These are phyloP conservation scores for Piprites chloris DNA, from an alignment of 2,113 vertebrate species.

Conservation along the genomic window DNA sequence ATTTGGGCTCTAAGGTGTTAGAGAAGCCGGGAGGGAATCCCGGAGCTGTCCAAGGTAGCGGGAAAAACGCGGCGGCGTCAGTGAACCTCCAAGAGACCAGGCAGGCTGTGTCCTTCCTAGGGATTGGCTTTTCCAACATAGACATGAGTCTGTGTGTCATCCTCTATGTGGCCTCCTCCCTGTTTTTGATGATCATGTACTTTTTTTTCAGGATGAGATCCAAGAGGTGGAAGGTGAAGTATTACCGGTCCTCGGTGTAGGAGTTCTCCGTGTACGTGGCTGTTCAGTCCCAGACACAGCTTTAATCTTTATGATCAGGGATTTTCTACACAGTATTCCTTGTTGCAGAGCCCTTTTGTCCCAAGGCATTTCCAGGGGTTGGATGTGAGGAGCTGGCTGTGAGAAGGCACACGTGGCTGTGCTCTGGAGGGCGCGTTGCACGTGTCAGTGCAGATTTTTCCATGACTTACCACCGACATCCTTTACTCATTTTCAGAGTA, in stretches of 20 bases:
- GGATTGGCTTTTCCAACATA: constrained; percentile 86
- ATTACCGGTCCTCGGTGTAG: constrained; percentile 76
- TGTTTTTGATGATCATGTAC: constrained; percentile 93
- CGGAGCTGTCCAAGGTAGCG: neutral
- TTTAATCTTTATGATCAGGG: constrained; percentile 64
- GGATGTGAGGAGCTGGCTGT: neutral
- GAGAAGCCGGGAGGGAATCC: neutral
- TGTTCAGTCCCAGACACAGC: neutral
- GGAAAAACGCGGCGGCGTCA: neutral
- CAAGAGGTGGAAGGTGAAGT: constrained; percentile 80
- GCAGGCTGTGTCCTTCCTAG: constrained; percentile 73
- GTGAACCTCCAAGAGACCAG: neutral
- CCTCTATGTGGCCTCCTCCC: constrained; percentile 85
- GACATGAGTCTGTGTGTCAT: constrained; percentile 96
- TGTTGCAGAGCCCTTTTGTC: neutral
- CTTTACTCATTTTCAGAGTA: neutral
- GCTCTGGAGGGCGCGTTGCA: neutral
- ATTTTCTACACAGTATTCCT: constrained; percentile 42
- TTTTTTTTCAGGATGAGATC: constrained; percentile 90
- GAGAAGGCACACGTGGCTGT: neutral
- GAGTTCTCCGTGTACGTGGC: neutral
- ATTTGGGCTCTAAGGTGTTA: neutral
- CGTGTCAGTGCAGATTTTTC: neutral
- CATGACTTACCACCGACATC: neutral
- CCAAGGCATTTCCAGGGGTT: neutral